Percentiles rank a stretch among this genome's conserved stretches.
Evolutionary conservation across 2,113 vertebrate species (phyloP).

Genomic region (Mesocricetus auratus): DNA sequence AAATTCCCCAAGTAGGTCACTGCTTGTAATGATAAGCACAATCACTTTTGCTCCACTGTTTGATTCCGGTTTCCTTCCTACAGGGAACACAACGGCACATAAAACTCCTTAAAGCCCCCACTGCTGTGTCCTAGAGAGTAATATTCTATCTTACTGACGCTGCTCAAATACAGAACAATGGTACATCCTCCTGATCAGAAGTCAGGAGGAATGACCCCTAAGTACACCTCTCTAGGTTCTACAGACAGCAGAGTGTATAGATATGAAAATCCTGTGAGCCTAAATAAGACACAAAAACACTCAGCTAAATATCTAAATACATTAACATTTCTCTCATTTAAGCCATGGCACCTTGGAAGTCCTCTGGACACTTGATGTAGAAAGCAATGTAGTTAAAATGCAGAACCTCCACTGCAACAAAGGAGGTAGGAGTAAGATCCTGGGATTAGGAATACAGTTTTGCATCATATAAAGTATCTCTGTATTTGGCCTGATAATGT

Average conservation of each 20-base stretch:
- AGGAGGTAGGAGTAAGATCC: not conserved
- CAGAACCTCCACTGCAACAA: not conserved
- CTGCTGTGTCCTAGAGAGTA: not conserved
- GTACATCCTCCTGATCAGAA: not conserved
- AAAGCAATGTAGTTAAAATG: not conserved
- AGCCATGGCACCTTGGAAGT: too few species aligned
- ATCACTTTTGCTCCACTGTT: not conserved
- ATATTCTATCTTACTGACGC: not conserved
- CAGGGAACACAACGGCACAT: not conserved
- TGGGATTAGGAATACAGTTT: not conserved
- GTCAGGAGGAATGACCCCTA: too few species aligned
- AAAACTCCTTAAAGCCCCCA: not conserved
- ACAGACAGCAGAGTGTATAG: not conserved
- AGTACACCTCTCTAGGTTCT: not conserved
- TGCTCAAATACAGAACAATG: not conserved
- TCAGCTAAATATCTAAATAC: not conserved
- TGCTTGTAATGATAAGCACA: not conserved
- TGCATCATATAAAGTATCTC: not conserved
- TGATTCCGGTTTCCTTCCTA: not conserved
- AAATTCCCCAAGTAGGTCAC: constrained; percentile 17
- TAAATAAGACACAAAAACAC: not conserved
- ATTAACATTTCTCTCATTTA: not conserved
- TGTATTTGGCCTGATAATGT: not conserved
- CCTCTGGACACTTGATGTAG: not conserved
- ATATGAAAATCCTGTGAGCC: not conserved